Conservation (phyloP, 2,797 vertebrate species). For the Sebastes diaconus region DNA sequence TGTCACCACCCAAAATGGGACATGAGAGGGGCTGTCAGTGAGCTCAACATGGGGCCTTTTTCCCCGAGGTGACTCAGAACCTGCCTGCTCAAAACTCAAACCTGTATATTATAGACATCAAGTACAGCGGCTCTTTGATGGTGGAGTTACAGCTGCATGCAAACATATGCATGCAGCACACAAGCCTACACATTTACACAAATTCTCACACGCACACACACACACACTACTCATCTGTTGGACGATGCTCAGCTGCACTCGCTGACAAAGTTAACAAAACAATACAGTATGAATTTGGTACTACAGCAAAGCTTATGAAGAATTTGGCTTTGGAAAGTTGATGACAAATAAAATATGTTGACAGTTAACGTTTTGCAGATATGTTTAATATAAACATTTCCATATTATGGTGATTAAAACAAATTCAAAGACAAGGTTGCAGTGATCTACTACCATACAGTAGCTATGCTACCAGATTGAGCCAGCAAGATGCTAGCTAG, state of each 20-base stretch:
- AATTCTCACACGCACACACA: neutral
- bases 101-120: slow-evolving; percentile 30
- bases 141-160: slow-evolving; percentile 51
- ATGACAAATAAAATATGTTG: neutral
- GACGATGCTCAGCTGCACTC: slow-evolving; percentile 28
- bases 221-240: slow-evolving; percentile 2
- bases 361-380: no score
- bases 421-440: no score
- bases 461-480: neutral
- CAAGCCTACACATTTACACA: neutral
- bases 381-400: no score
- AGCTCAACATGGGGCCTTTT: slow-evolving; percentile 26
- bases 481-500: neutral
- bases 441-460: neutral
- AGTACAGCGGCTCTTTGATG: slow-evolving; percentile 40
- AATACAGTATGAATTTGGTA: neutral
- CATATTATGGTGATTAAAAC: no score
- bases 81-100: slow-evolving; percentile 40
- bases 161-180: slow-evolving; percentile 23
- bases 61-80: slow-evolving; percentile 24
- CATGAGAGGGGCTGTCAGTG: slow-evolving; percentile 34
- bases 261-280: slow-evolving; percentile 4
- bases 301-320: neutral
- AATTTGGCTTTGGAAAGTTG: neutral
- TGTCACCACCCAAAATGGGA: slow-evolving; percentile 45